Conservation (phyloP, 2,113 vertebrate species). For the Paracyprichromis sp. region DNA sequence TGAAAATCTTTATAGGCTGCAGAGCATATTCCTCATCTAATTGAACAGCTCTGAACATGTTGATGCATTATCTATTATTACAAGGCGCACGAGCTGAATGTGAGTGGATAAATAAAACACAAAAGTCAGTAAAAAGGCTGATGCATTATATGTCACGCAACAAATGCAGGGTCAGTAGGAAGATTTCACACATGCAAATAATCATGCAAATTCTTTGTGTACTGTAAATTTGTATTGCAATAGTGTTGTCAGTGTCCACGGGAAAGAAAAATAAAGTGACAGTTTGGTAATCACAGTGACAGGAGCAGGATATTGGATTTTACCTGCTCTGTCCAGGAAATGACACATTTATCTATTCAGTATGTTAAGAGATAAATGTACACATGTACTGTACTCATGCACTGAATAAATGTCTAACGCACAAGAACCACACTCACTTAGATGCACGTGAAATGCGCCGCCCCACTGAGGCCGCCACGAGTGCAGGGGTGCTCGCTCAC, state of each 20-base stretch:
- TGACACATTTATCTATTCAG: background rate
- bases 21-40: background rate
- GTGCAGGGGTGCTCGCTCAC: background rate
- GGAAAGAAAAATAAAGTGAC: background rate
- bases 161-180: background rate
- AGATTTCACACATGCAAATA: background rate
- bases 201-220: background rate
- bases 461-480: background rate
- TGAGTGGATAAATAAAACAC: background rate
- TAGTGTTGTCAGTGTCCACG: background rate
- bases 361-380: background rate
- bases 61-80: slow-evolving; percentile 11
- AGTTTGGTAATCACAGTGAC: slow-evolving; percentile 6
- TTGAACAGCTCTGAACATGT: background rate
- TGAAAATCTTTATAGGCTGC: background rate
- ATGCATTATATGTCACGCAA: background rate
- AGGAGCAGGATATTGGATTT: slow-evolving; percentile 7
- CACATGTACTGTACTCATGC: background rate
- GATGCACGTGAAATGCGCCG: background rate
- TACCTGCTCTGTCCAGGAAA: slow-evolving; percentile 9
- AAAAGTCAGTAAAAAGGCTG: background rate
- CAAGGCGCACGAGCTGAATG: background rate
- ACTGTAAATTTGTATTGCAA: slow-evolving; percentile 3
- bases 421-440: background rate
- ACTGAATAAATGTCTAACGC: background rate